Percentiles rank a stretch among this genome's conserved stretches.
Evolutionary conservation across 2,797 vertebrate genomes (phyloP).

Genomic region (Botia almorhae): DNA sequence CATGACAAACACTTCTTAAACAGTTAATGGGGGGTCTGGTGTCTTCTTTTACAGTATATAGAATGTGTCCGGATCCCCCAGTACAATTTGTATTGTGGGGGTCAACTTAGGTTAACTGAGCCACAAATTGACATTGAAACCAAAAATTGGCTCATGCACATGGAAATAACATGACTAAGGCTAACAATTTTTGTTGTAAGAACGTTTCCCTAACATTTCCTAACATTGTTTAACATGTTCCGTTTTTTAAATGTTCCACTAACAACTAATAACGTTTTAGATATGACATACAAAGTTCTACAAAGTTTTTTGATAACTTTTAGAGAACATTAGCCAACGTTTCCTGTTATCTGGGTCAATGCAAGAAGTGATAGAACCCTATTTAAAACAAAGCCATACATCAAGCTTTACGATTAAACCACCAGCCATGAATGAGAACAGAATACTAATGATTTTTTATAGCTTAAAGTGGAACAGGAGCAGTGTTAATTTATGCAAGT

Average conservation of each 20-base stretch:
- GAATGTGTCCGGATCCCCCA: background rate
- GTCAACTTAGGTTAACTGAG: background rate
- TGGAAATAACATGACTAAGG: no score
- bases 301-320: no score
- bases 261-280: no score
- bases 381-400: background rate
- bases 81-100: slow-evolving; percentile 8
- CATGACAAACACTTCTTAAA: slow-evolving; percentile 28
- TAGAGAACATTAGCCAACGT: no score
- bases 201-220: no score
- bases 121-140: background rate
- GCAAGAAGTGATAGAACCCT: background rate
- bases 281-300: no score
- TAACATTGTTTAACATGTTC: no score
- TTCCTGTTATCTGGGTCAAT: background rate
- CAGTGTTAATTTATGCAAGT: background rate
- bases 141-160: background rate
- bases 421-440: background rate
- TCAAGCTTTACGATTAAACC: background rate
- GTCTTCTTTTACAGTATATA: background rate
- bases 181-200: no score
- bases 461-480: background rate
- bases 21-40: background rate
- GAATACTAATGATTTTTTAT: background rate
- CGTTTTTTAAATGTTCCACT: no score